Base-by-base conservation (phyloP, 2,888 invertebrate genomes). In the Tanaodytes sp. region DNA sequence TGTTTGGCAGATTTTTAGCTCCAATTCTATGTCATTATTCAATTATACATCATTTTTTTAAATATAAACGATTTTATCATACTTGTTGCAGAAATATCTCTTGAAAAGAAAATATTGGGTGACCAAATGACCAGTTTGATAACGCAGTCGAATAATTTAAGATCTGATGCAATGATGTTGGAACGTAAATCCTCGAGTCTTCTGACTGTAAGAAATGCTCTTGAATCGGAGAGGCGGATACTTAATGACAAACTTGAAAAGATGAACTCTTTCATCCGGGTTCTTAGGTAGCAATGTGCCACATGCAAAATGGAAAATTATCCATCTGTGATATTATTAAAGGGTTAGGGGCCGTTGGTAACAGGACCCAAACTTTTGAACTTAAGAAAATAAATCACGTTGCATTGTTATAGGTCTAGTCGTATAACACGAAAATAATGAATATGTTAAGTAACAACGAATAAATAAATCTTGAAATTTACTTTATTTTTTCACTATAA, bases 281-380 rank as follows among this genome's bases (percentile, higher is more conserved):
- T 78, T 72, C 76, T 82, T 77, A 84, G 83, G 79, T 83, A 83
- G 81, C 82, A 79, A 81, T 79, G 76, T 76, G 77, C 76, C 75
- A 82, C 77, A 79, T 80, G 79, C 82, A 81, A 82, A 82, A 83
- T 80, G 82, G 82, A 82, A 82, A 83, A 82, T 81, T 80, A 80
- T 82, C 81, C 82, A 79, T 83, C 83, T 83, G 83, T 83, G 83
- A 83, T 83, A 83, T 83, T 83, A 82, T 80, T 81, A 75, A 80
- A 80, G 82, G 80, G 81, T 83, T 82, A 81, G 82, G 80, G 77
- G 81, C 79, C 81, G 79, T 81, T 79, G 77, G 78, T 67, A 46
- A 66, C 36, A 27, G 49, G 43, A 55, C 63, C 62, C 23, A 72
- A 71, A 63, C 49, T 74, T 66, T 63, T 37, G 37, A 58, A 68